A percentile compares a stretch with the other conserved stretches of the same genome.
Evolutionary conservation across 2,113 vertebrate species (phyloP).

Genomic region (Hemiprocne comata): DNA sequence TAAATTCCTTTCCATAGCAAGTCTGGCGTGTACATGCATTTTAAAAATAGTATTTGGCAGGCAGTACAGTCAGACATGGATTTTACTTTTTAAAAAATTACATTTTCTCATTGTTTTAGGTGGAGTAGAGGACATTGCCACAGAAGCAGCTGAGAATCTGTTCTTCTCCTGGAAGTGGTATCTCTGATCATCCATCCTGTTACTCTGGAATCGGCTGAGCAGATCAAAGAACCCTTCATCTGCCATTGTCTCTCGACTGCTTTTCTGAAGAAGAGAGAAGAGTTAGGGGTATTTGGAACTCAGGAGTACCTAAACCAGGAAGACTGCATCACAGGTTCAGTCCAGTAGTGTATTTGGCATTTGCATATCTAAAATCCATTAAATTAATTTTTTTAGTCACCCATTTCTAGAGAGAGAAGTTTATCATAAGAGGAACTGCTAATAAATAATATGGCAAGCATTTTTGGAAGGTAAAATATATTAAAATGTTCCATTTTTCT

Average conservation of each 20-base stretch:
- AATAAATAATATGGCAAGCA: background rate
- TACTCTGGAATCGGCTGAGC: conserved; percentile 95
- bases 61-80: background rate
- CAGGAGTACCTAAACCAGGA: background rate
- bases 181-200: conserved; percentile 96
- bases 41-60: background rate
- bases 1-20: accelerated
- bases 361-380: background rate
- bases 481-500: background rate
- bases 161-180: conserved; percentile 84
- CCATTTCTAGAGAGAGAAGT: background rate
- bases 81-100: conserved; percentile 47
- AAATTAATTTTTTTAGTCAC: background rate
- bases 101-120: conserved; percentile 82
- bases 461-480: background rate
- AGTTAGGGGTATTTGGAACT: background rate
- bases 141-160: conserved; percentile 56
- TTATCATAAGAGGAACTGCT: background rate
- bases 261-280: conserved; percentile 76
- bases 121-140: conserved; percentile 71
- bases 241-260: conserved; percentile 80
- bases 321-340: background rate
- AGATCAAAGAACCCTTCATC: conserved; percentile 97
- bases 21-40: background rate
- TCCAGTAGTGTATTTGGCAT: background rate